phyloP scores from a whole-genome alignment of 2,113 vertebrate genomes.

The Sinocyclocheilus anophthalmus region DNA sequence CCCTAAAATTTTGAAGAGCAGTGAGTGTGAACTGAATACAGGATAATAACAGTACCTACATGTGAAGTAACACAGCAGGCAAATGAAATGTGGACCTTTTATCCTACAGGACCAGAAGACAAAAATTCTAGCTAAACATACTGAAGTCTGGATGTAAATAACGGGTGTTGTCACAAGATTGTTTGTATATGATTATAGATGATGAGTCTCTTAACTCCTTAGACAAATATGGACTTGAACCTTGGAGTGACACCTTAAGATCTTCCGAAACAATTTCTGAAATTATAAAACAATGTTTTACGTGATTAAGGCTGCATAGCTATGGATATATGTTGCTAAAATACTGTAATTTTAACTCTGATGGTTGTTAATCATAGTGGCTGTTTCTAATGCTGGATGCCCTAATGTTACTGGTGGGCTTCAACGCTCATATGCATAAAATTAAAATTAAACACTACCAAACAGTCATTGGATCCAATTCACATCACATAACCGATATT shows the following conservation, averaged over 20 bases:
- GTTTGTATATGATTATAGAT: neutral
- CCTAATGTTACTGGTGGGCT: neutral
- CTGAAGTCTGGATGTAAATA: neutral
- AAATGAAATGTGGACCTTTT: no score
- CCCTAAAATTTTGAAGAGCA: neutral
- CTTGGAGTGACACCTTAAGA: neutral
- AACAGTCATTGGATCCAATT: neutral
- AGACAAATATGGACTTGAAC: slow-evolving; percentile 41
- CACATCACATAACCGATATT: neutral
- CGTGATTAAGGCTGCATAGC: neutral
- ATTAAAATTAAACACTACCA: neutral
- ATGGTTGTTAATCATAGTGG: neutral
- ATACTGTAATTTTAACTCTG: neutral
- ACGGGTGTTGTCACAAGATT: slow-evolving; percentile 1
- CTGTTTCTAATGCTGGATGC: neutral
- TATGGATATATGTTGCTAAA: neutral
- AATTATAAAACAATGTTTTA: neutral
- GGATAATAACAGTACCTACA: neutral
- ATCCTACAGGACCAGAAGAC: no score
- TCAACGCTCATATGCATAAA: neutral
- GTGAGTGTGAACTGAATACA: neutral
- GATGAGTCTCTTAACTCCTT: slow-evolving; percentile 21
- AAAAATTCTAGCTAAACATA: neutral
- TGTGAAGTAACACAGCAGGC: no score
- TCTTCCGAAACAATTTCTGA: neutral